Conservation (phyloP, 2,888 invertebrate genomes). For the Lasioglossum oenotherae region DNA sequence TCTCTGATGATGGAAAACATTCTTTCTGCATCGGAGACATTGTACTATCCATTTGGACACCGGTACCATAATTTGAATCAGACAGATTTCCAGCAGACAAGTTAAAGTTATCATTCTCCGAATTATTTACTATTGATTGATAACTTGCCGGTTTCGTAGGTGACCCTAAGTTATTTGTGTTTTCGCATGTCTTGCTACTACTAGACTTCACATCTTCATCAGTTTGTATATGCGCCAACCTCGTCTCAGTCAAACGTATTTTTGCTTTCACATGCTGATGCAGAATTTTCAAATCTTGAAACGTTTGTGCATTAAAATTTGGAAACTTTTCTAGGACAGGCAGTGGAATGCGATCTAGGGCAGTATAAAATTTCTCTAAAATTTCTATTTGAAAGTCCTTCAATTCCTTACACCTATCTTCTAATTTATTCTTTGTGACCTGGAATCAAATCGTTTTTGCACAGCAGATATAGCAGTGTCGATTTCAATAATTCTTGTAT, state of each 20-base stretch:
- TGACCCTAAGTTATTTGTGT: background rate
- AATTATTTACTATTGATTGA: slow-evolving; percentile 33
- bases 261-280: slow-evolving; percentile 87
- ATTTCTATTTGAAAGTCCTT: slow-evolving; percentile 87
- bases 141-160: background rate
- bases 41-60: background rate
- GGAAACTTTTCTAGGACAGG: slow-evolving; percentile 87
- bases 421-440: slow-evolving; percentile 71
- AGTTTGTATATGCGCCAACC: slow-evolving; percentile 61
- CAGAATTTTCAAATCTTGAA: slow-evolving; percentile 86
- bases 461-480: background rate
- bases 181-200: slow-evolving; percentile 16
- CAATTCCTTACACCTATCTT: slow-evolving; percentile 74
- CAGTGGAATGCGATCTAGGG: slow-evolving; percentile 88
- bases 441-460: slow-evolving; percentile 57
- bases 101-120: slow-evolving; percentile 23
- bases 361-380: slow-evolving; percentile 87
- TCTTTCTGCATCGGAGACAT: slow-evolving; percentile 5
- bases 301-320: slow-evolving; percentile 86
- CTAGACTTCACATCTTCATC: slow-evolving; percentile 26
- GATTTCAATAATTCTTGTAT: slow-evolving; percentile 2
- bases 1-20: slow-evolving; percentile 7
- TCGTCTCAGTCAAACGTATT: slow-evolving; percentile 84
- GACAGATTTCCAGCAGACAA: slow-evolving; percentile 5
- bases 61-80: slow-evolving; percentile 6